Percentiles rank a stretch among this genome's conserved stretches.
phyloP scores from a whole-genome alignment of 37 sponge, comb jelly and placozoan species.

The Beroe forskalii region DNA sequence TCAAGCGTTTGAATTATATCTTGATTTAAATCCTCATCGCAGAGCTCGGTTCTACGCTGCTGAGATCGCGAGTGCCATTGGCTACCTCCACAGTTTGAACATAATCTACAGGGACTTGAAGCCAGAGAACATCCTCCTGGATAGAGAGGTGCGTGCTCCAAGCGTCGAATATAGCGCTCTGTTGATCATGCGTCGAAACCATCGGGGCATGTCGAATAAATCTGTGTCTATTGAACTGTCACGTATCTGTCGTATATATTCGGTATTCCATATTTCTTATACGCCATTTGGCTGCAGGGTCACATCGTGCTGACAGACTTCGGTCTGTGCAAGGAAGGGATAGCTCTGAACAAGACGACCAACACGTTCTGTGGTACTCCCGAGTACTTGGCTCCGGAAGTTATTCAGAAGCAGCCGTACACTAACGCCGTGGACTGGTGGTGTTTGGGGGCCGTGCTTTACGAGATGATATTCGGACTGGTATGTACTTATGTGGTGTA shows the following conservation, averaged over 20 bases:
- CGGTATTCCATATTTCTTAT: too few relatives aligned
- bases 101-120: constrained; percentile 84
- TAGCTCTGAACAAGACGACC: constrained; percentile 80
- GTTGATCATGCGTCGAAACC: too few relatives aligned
- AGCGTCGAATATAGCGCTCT: too few relatives aligned
- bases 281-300: too few relatives aligned
- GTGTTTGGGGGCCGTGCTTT: constrained; percentile 92
- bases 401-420: constrained; percentile 87
- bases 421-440: constrained; percentile 94
- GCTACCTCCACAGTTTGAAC: constrained; percentile 82
- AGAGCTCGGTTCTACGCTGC: constrained; percentile 86
- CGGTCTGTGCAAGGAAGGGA: constrained; percentile 91
- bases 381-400: constrained; percentile 97
- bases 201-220: too few relatives aligned
- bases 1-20: too few relatives aligned
- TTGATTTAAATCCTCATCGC: too few relatives aligned
- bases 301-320: constrained; percentile 91
- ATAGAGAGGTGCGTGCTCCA: constrained; percentile 67
- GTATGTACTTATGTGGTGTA: too few relatives aligned
- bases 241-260: too few relatives aligned
- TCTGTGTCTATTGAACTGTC: too few relatives aligned
- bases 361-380: constrained; percentile 96
- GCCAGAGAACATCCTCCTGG: constrained; percentile 91
- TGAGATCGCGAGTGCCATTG: constrained; percentile 88
- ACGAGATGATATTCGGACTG: constrained; percentile 96